A percentile compares a stretch with the other conserved stretches of the same genome.
phyloP scores from a whole-genome alignment of 2,888 invertebrate genomes.

The Diarsia rubi region DNA sequence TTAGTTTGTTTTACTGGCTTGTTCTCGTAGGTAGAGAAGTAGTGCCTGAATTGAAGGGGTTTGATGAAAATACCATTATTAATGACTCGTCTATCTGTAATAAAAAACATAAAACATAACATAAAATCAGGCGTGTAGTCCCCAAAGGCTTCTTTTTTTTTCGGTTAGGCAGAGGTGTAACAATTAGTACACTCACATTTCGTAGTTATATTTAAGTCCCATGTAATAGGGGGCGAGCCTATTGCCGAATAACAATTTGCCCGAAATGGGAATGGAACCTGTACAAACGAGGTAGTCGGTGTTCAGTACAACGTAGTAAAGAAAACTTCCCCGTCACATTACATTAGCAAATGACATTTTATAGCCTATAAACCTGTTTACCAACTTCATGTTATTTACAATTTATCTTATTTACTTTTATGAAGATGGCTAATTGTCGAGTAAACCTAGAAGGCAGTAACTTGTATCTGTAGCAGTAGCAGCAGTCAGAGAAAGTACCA shows the following conservation, averaged over 20 bases:
- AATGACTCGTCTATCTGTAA: not conserved
- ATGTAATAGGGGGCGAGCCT: too few species aligned
- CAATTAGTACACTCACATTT: too few species aligned
- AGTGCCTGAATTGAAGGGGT: not conserved
- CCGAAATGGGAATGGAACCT: too few species aligned
- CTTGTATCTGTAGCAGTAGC: conserved; percentile 70
- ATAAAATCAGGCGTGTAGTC: too few species aligned
- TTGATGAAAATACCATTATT: not conserved
- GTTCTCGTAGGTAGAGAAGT: too few species aligned
- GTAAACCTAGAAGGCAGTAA: conserved; percentile 53
- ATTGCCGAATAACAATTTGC: too few species aligned
- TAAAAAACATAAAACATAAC: not conserved
- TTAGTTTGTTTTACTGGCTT: conserved; percentile 14
- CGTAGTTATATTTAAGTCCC: too few species aligned
- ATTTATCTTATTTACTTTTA: conserved; percentile 67
- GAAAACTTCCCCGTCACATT: not conserved
- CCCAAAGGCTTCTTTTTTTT: too few species aligned
- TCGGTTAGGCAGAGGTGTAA: too few species aligned
- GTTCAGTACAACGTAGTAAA: not conserved
- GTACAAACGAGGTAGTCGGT: too few species aligned
- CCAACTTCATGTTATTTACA: conserved; percentile 59
- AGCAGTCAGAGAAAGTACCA: conserved; percentile 71
- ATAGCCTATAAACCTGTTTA: conserved; percentile 65
- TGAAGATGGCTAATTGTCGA: conserved; percentile 62
- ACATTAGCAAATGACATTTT: conserved; percentile 55